Base-by-base conservation (phyloP, 2,113 vertebrate genomes). In the Platichthys flesus region DNA sequence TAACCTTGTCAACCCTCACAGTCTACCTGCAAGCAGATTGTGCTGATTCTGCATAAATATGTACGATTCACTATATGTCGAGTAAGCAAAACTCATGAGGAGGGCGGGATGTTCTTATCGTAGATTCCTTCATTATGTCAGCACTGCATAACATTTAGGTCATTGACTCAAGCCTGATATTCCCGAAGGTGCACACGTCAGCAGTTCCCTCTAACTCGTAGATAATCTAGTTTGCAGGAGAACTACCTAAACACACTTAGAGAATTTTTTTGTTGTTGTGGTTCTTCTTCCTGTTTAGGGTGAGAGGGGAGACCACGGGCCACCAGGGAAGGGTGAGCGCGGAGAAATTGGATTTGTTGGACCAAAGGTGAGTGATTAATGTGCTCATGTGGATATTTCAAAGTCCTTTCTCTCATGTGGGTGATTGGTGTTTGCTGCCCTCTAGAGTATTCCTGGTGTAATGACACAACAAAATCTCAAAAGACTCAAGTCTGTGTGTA, bases 241-340 rank as follows among this genome's bases (percentile, higher is more conserved):
- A 72, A 35, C 4, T 37, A 28, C 9, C 8, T 8, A 21, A 45
- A 57, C 37, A 45, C 31, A 4, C 14, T 40, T 26, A 42, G n/a
- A 72, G 15, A 28, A 5, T 14, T 26, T 24, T 21, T 31, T 31
- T 7, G 31, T 3, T 54, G 26, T 4, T 52, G 35, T 67, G 61
- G 9, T 31, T 68, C 23, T 67, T 59, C 54, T 64, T 15, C 47
- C 47, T 68, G n/a, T 40, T 67, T 60, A 99, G 98, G 98, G 98
- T 15, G 98, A 98, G 79, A 94, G 94, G 89, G 98, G 98, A 59
- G 98, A 98, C 20, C 76, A 92, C 2, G 98, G 98, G 5, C 95
- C 95, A 40, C 89, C 94, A 74, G 97, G 97, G 78, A 98, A 95
- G 84, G 98, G 97, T 0, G 97, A 98, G 24, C 90, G 95, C 81